Base-by-base conservation (phyloP, 30 jellyfish, hydroid and myxozoan genomes). In the Aurelia aurita complex sp. Pacific region DNA sequence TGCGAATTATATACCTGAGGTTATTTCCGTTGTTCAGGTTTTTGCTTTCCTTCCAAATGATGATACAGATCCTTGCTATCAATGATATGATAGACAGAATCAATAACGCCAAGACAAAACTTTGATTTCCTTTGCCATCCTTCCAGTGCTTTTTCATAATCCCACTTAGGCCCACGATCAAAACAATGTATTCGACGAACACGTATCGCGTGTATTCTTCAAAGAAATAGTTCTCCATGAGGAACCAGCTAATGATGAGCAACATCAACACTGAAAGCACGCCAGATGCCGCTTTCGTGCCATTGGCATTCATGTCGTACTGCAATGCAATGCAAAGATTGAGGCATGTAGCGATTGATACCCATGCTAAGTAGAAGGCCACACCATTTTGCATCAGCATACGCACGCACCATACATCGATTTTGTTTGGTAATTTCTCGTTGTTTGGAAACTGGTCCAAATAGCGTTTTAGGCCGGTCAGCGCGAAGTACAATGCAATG, bases 381-480 rank as follows among this genome's bases (percentile, higher is more conserved):
- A 86, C 80, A 18, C 96, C 96, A 76, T 86, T 86, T 53, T 54
- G 73, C 53, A 86, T 89, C 14, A 86, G 86, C 46, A 70, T 33
- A 4, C 96, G 85, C 75, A 70, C 73, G 81, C 96, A 86, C 96
- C 89, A 86, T 34, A 86, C 90, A 68, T 86, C 96, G 14, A 86
- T 64, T 29, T 63, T 92, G 69, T 75, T 65, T 19, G 85, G 86
- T 18, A 76, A 77, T 17, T 66, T 64, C 60, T 89, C 94, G 67
- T 85, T 64, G 63, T 80, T 76, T 15, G 91, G 86, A 69, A 74
- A 80, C 14, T 66, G 33, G 34, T 35, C 52, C 72, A 91, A 52
- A 67, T 77, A 91, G 23, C 33, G 51, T 17, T 68, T 59, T 66
- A 91, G 82, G 59, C 91, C 96, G 15, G 67, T 73, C 51, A 88